Percentiles rank a stretch among this genome's conserved stretches.
Conservation (phyloP, 2,113 vertebrate genomes). For the Hemichromis elongatus region DNA sequence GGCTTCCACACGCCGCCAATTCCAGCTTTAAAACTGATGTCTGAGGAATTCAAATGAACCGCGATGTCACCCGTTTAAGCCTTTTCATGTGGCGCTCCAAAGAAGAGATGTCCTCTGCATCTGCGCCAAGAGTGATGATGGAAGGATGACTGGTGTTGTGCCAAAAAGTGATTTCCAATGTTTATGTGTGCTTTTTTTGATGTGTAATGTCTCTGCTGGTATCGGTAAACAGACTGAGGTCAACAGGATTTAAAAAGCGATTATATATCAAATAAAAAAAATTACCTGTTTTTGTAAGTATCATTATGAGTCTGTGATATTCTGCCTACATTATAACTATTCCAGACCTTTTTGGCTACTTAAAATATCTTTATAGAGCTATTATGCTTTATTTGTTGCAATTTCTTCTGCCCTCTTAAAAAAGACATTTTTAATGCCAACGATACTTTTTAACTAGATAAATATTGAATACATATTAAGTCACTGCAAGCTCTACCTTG, state of each 20-base stretch:
- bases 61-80: background rate
- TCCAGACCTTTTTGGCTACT: background rate
- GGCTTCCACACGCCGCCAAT: background rate
- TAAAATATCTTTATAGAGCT: background rate
- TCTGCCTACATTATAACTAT: background rate
- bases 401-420: background rate
- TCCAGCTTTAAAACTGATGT: background rate
- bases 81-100: background rate
- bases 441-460: background rate
- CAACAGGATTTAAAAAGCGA: background rate
- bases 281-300: background rate
- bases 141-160: background rate
- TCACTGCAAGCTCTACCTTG: background rate
- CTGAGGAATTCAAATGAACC: background rate
- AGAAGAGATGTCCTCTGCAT: background rate
- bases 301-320: background rate
- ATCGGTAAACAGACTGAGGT: background rate
- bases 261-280: fast-evolving
- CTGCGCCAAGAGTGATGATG: background rate
- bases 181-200: background rate
- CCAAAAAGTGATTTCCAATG: too few relatives aligned
- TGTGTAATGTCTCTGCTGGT: background rate
- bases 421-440: background rate
- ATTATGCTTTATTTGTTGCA: background rate
- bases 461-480: background rate